A percentile compares a stretch with the other conserved stretches of the same genome.
Conservation (phyloP, 1,140 invertebrate genomes). For the Scaptomyza pallida region DNA sequence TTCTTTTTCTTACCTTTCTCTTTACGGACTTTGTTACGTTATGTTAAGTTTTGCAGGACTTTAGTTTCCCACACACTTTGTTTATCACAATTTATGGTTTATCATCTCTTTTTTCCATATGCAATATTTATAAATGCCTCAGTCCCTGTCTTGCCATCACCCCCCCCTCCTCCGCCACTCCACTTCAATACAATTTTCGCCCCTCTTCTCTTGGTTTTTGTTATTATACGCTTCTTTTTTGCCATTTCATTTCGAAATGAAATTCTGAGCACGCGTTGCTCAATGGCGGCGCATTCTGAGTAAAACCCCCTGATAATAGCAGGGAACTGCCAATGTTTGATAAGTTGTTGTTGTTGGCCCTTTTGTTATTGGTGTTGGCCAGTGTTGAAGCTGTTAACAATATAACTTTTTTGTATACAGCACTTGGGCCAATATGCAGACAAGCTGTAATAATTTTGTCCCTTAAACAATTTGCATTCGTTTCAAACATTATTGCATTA, state of each 20-base stretch:
- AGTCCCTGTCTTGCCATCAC: not conserved
- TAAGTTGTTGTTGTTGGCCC: slow-evolving; percentile 28
- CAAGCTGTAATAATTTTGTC: too few relatives aligned
- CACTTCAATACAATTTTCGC: not conserved
- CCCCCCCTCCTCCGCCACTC: not conserved
- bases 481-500: too few relatives aligned
- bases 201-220: not conserved
- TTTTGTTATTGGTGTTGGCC: slow-evolving; percentile 49
- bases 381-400: slow-evolving; percentile 16
- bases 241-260: slow-evolving; percentile 70
- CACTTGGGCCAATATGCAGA: too few relatives aligned
- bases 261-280: slow-evolving; percentile 74
- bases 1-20: not conserved
- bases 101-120: slow-evolving; percentile 42
- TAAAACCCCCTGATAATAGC: slow-evolving; percentile 14
- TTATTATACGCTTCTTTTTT: slow-evolving; percentile 13
- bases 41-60: not conserved
- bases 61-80: slow-evolving; percentile 31
- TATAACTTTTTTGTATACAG: not conserved
- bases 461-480: too few relatives aligned
- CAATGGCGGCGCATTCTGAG: slow-evolving; percentile 11
- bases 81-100: slow-evolving; percentile 27
- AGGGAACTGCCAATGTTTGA: slow-evolving; percentile 44
- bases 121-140: slow-evolving; percentile 69
- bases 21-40: not conserved